Evolutionary conservation across 35 echinoderm and acorn worm genomes (phyloP).

Genomic region (Apostichopus parvimensis): DNA sequence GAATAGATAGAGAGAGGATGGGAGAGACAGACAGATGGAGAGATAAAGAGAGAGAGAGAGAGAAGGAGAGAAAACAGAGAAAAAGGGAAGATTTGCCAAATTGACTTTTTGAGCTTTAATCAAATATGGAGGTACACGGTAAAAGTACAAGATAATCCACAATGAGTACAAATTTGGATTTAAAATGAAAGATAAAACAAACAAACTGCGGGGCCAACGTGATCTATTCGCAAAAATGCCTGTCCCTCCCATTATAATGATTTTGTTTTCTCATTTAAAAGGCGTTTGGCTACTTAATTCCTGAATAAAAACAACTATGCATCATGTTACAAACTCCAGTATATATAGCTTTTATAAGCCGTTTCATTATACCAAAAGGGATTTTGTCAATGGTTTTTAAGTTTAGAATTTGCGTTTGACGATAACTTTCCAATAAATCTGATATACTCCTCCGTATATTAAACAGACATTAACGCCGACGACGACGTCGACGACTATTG

Average conservation of each 20-base stretch:
- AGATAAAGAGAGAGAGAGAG: not conserved
- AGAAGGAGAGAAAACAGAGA: not conserved
- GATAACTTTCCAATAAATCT: conserved; percentile 1
- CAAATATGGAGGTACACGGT: too few relatives aligned
- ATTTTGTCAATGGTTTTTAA: not conserved
- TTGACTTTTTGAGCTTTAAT: not conserved
- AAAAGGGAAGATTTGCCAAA: not conserved
- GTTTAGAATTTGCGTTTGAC: not conserved
- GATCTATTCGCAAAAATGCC: too few relatives aligned
- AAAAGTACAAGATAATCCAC: too few relatives aligned
- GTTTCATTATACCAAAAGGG: not conserved
- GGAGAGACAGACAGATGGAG: not conserved
- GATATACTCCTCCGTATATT: not conserved
- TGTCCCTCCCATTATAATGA: too few relatives aligned
- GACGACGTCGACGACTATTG: not conserved
- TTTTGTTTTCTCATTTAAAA: not conserved
- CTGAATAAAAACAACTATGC: conserved; percentile 19
- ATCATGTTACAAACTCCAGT: not conserved
- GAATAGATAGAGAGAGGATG: not conserved
- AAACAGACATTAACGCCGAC: not conserved
- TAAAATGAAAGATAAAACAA: too few relatives aligned
- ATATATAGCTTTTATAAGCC: not conserved
- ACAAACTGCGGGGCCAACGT: too few relatives aligned
- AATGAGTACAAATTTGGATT: too few relatives aligned
- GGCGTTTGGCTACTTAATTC: conserved; percentile 30